Evolutionary conservation across 2,797 vertebrate genomes (phyloP).

Genomic region (Tokudaia muenninki): DNA sequence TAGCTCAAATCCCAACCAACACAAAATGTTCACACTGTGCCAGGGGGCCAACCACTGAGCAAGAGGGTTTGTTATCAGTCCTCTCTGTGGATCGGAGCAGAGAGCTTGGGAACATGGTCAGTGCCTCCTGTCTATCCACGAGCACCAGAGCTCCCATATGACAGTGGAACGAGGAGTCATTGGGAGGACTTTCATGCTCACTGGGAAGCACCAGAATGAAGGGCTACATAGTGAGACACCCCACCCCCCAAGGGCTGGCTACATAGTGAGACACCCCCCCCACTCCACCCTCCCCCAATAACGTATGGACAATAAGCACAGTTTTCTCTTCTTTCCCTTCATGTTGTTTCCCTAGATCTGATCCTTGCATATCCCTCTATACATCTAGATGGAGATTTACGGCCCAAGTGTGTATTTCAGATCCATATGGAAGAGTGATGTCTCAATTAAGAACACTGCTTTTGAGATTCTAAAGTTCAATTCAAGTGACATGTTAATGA

Average conservation of each 20-base stretch:
- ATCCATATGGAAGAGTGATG: background rate
- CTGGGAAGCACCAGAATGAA: slow-evolving; percentile 50
- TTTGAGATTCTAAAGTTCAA: slow-evolving; percentile 62
- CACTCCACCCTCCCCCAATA: background rate
- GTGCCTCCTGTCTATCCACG: background rate
- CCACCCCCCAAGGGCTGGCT: background rate
- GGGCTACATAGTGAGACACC: background rate
- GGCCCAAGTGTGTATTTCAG: background rate
- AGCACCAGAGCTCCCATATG: background rate
- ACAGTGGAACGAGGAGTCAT: background rate
- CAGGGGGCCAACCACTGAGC: slow-evolving; percentile 8
- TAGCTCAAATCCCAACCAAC: background rate
- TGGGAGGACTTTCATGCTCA: background rate
- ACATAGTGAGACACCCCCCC: no score
- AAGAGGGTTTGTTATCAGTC: slow-evolving; percentile 16
- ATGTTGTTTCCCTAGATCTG: slow-evolving; percentile 46
- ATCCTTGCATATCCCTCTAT: background rate
- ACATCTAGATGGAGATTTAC: background rate
- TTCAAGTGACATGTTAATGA: slow-evolving; percentile 56
- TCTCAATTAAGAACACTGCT: slow-evolving; percentile 7
- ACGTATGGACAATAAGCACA: slow-evolving; percentile 28
- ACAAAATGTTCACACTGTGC: background rate
- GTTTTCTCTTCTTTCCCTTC: slow-evolving; percentile 47
- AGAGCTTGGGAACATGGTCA: background rate
- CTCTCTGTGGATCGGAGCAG: slow-evolving; percentile 24